These are phyloP conservation scores for Procambarus virginalis DNA, from an alignment of 1,140 invertebrate species.

Conservation along the genomic window DNA sequence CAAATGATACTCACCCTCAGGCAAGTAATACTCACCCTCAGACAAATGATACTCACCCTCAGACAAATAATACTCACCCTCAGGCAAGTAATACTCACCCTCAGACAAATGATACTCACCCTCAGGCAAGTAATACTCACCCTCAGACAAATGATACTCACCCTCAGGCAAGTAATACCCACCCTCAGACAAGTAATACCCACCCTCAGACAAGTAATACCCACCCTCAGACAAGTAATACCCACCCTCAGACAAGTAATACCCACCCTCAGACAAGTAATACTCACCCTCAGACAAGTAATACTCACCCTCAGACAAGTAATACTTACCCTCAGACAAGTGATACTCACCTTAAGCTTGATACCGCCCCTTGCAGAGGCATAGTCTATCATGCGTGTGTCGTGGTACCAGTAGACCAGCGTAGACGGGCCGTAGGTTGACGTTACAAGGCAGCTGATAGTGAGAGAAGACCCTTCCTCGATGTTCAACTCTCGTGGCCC, in stretches of 20 bases:
- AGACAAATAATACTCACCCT: too few species aligned
- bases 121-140: neutral
- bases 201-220: too few species aligned
- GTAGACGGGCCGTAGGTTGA: slow-evolving; percentile 14
- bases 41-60: too few species aligned
- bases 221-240: too few species aligned
- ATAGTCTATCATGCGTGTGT: neutral
- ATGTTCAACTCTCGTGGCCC: neutral
- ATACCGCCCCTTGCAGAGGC: neutral
- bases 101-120: neutral
- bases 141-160: too few species aligned
- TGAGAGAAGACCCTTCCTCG: neutral
- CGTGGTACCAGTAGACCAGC: slow-evolving; percentile 22
- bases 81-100: too few species aligned
- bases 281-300: too few species aligned
- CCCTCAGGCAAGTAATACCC: neutral
- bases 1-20: too few species aligned
- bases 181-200: neutral
- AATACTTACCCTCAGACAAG: neutral
- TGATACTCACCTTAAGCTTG: slow-evolving; percentile 1
- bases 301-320: too few species aligned
- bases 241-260: neutral
- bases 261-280: neutral
- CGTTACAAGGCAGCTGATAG: neutral
- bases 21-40: too few species aligned